Percentiles rank a stretch among this genome's conserved stretches.
Evolutionary conservation across 1,140 invertebrate genomes (phyloP).

Genomic region (Sogatella furcifera): DNA sequence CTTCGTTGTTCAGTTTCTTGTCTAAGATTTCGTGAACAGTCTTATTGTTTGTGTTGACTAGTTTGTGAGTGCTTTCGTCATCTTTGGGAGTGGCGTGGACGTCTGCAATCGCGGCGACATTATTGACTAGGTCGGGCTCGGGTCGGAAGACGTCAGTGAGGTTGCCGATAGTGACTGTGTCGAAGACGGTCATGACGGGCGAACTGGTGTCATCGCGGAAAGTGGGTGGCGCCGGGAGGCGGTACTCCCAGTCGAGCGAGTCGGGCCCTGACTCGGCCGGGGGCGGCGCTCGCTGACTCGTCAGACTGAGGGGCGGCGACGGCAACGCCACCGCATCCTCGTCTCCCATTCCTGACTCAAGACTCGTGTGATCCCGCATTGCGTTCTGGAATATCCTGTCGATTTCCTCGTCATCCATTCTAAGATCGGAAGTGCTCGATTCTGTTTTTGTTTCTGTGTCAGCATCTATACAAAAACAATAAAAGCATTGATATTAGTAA

Average conservation of each 20-base stretch:
- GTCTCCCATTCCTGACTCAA: slow-evolving; percentile 13
- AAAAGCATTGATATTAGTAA: not conserved
- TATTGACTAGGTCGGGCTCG: not conserved
- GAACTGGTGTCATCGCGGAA: slow-evolving; percentile 39
- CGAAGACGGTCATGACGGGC: slow-evolving; percentile 29
- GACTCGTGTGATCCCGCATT: slow-evolving; percentile 21
- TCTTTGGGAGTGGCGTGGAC: too few relatives aligned
- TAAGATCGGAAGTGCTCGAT: slow-evolving; percentile 13
- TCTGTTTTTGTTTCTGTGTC: not conserved
- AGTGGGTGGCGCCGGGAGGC: slow-evolving; percentile 49
- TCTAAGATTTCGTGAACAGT: too few relatives aligned
- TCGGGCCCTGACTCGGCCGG: slow-evolving; percentile 2
- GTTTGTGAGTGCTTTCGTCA: too few relatives aligned
- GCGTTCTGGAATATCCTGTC: slow-evolving; percentile 27
- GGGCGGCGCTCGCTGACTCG: not conserved
- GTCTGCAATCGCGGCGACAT: too few relatives aligned
- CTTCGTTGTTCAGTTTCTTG: too few relatives aligned
- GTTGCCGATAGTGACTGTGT: slow-evolving; percentile 27
- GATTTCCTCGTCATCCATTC: slow-evolving; percentile 27
- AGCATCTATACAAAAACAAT: slow-evolving; percentile 5
- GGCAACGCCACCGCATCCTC: not conserved
- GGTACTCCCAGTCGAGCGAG: slow-evolving; percentile 44
- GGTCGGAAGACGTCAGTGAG: slow-evolving; percentile 11
- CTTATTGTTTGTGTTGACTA: too few relatives aligned
- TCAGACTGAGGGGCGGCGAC: not conserved